Evolutionary conservation across 2,113 vertebrate species (phyloP), one percentile per base, ranked within the genome.

Genomic region (Myrmophylax atrothorax): DNA sequence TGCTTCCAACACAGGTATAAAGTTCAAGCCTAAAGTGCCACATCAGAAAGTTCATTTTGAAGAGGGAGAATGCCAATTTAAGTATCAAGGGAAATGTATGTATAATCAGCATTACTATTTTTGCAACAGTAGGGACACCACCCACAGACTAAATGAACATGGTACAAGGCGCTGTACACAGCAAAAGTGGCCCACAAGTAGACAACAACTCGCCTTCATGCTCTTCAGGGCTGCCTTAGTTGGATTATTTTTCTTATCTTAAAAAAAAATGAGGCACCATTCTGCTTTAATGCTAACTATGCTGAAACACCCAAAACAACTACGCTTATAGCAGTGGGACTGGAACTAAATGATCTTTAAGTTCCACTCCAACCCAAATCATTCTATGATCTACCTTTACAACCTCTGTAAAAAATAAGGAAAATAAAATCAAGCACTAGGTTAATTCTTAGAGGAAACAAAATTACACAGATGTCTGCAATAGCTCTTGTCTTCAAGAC

Each of bases 131-230:
- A 67, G 40, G 63, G 52, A 84, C 29, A 14, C 38, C 52, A 46
- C 35, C 23, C 10, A 14, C 10, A 56, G 10, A 93, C 10, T 58
- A 62, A 76, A 77, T n/a, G 28, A 25, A 46, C 3, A 0, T 47
- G 68, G 11, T 68, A 58, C 35, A 81, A 84, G 52, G 74, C 38
- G 24, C 28, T 69, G 25, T 35, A 47, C 3, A 2, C 11, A 40
- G 52, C 6, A 47, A 29, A 74, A 46, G 14, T 33, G 38, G 14
- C 26, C 79, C n/a, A 8, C 47, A 82, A 79, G 46, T 20, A 46
- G 37, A 44, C 4, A 82, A 31, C n/a, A 79, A 42, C 40, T 56
- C 0, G 0, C 19, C 25, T 72, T 76, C 24, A 19, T 1, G 0
- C 69, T 79, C 19, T n/a, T 56, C n/a, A 53, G 53, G 42, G n/a